phyloP scores from a whole-genome alignment of 2,113 vertebrate genomes.

The Oreochromis niloticus region DNA sequence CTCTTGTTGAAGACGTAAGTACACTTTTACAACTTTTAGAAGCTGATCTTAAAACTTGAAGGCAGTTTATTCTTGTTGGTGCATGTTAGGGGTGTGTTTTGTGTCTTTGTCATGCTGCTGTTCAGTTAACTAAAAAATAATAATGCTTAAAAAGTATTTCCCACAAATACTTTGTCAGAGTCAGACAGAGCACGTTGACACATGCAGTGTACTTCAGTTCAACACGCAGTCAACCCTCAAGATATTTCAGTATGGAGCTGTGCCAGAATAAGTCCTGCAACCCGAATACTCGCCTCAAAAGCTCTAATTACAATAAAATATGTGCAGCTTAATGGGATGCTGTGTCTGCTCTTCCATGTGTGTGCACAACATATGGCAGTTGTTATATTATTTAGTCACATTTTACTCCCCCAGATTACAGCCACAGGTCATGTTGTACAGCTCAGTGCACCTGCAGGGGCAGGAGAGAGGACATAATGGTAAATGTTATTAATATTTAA shows the following conservation, averaged over 20 bases:
- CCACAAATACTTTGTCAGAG: background rate
- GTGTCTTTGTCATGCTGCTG: background rate
- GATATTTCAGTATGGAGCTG: background rate
- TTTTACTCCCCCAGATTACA: background rate
- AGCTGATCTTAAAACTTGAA: background rate
- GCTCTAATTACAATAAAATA: background rate
- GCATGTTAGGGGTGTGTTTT: background rate
- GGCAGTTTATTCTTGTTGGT: background rate
- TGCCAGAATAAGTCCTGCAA: background rate
- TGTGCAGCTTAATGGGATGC: background rate
- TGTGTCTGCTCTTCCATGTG: background rate
- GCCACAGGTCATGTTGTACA: background rate
- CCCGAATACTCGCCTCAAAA: background rate
- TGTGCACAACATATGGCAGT: background rate
- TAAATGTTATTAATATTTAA: background rate
- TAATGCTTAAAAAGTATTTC: background rate
- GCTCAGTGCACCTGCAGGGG: background rate
- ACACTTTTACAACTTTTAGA: background rate
- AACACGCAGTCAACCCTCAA: background rate
- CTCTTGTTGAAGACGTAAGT: background rate
- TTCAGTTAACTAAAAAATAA: background rate
- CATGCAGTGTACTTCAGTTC: background rate
- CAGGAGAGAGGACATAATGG: background rate
- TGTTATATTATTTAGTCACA: background rate
- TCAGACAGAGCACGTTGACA: background rate